These are phyloP conservation scores for Coilia nasus DNA, from an alignment of 2,797 vertebrate species.

Conservation along the genomic window DNA sequence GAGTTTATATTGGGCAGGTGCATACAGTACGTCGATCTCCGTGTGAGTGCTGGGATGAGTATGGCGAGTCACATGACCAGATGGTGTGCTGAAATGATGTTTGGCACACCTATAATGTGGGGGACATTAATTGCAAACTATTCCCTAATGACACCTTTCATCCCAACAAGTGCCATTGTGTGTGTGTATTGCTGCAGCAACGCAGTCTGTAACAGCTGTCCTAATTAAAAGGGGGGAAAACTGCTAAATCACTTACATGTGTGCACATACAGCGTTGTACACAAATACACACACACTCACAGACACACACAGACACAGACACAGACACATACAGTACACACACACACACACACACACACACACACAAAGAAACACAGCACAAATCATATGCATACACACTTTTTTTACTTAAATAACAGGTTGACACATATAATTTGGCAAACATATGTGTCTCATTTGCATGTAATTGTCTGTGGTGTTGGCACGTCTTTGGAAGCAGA, in stretches of 20 bases:
- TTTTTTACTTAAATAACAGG: neutral
- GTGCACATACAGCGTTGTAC: no score
- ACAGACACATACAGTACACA: no score
- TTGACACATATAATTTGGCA: constrained; percentile 20
- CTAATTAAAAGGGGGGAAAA: constrained; percentile 2
- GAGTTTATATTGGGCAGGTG: neutral
- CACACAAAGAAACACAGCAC: no score
- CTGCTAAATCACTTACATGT: constrained; percentile 3
- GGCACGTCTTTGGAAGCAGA: neutral
- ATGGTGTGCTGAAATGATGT: constrained; percentile 42
- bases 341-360: no score
- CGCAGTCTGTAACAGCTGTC: constrained; percentile 42
- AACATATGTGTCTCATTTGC: constrained; percentile 12
- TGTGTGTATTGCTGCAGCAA: constrained; percentile 1
- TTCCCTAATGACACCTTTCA: constrained; percentile 36
- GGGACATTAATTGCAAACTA: constrained; percentile 39
- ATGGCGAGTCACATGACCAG: constrained; percentile 41
- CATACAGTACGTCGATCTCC: neutral
- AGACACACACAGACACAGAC: no score
- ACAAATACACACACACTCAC: no score
- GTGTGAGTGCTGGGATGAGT: constrained; percentile 33
- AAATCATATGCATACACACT: no score
- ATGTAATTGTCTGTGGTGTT: constrained; percentile 5
- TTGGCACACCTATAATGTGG: constrained; percentile 37
- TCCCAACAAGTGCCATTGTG: constrained; percentile 9